Conservation (phyloP, 2,113 vertebrate species). For the Kryptolebias marmoratus region DNA sequence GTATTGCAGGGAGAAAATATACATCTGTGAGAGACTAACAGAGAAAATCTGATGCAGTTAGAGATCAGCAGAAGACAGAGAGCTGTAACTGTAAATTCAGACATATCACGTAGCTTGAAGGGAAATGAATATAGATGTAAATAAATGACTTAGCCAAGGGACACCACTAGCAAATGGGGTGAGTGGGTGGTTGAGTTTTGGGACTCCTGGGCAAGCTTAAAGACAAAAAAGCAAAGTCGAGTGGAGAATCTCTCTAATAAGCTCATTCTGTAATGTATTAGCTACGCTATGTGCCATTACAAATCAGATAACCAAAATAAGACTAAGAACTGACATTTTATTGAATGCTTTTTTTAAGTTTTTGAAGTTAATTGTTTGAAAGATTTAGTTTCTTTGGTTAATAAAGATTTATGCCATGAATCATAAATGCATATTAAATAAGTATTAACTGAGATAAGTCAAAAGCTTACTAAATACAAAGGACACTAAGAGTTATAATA, state of each 20-base stretch:
- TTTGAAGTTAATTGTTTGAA: neutral
- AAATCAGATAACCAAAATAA: neutral
- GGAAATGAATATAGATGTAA: conserved; percentile 69
- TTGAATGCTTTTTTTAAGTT: neutral
- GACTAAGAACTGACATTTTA: neutral
- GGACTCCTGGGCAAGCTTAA: conserved; percentile 38
- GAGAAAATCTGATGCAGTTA: conserved; percentile 50
- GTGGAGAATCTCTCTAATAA: conserved; percentile 29
- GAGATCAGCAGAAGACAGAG: conserved; percentile 44
- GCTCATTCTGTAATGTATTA: neutral
- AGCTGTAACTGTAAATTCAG: conserved; percentile 66
- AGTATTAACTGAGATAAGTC: too few relatives aligned
- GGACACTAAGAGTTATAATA: too few relatives aligned
- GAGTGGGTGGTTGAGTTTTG: conserved; percentile 60
- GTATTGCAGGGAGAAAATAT: conserved; percentile 46
- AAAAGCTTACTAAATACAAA: too few relatives aligned
- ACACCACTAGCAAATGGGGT: conserved; percentile 43
- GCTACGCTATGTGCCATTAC: conserved; percentile 12
- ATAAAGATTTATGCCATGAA: too few relatives aligned
- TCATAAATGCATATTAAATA: too few relatives aligned
- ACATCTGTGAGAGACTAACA: conserved; percentile 62
- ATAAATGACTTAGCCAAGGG: conserved; percentile 67
- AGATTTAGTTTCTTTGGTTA: too few relatives aligned
- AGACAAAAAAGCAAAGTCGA: conserved; percentile 17
- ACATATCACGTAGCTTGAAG: conserved; percentile 65